A percentile compares a stretch with the other conserved stretches of the same genome.
These are phyloP conservation scores for Cremastobaeus sp. DNA, from an alignment of 2,888 invertebrate genomes.

Conservation along the genomic window DNA sequence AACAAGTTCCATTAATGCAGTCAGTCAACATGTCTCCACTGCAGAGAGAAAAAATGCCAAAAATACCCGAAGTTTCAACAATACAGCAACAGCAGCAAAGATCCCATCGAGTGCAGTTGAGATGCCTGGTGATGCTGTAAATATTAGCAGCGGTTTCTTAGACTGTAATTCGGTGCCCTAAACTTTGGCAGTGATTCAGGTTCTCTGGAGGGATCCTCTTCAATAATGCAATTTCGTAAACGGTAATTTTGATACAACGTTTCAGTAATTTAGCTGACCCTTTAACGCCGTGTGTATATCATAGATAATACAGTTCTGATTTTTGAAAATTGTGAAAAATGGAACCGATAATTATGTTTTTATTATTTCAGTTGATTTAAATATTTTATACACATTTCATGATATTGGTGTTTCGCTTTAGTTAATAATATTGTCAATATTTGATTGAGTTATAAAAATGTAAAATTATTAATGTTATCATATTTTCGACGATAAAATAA, in stretches of 20 bases:
- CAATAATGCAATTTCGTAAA: slow-evolving; percentile 73
- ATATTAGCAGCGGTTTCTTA: slow-evolving; percentile 86
- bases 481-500: too few species aligned
- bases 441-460: too few species aligned
- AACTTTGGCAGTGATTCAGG: slow-evolving; percentile 84
- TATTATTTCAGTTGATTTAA: too few species aligned
- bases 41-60: slow-evolving; percentile 68
- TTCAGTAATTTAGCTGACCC: too few species aligned
- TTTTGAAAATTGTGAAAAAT: too few species aligned
- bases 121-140: slow-evolving; percentile 94
- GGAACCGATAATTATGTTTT: too few species aligned
- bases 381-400: too few species aligned
- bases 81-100: slow-evolving; percentile 80
- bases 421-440: too few species aligned
- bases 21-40: slow-evolving; percentile 48
- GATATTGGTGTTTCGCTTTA: too few species aligned
- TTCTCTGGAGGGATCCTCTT: slow-evolving; percentile 78
- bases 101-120: slow-evolving; percentile 96
- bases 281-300: too few species aligned
- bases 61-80: slow-evolving; percentile 70
- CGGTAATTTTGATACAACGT: slow-evolving; percentile 69
- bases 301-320: too few species aligned
- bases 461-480: too few species aligned
- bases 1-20: slow-evolving; percentile 66
- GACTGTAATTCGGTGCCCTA: slow-evolving; percentile 96